Evolutionary conservation across 2,797 vertebrate species (phyloP).

Genomic region (Sebastolobus altivelis): DNA sequence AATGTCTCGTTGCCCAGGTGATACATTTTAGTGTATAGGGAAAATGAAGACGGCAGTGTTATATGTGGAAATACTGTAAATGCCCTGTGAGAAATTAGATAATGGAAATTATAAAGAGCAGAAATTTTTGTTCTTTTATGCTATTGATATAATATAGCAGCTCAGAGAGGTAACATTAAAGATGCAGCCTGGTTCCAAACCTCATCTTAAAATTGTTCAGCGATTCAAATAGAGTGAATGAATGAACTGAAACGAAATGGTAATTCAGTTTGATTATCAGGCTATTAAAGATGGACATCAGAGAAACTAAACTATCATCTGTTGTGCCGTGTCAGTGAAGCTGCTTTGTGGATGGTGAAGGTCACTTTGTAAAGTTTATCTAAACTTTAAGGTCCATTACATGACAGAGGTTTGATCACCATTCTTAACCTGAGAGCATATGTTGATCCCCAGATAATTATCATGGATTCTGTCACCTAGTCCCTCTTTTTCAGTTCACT

Average conservation of each 20-base stretch:
- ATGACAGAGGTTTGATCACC: constrained; percentile 21
- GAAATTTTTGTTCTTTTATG: neutral
- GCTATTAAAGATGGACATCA: constrained; percentile 16
- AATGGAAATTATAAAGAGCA: constrained; percentile 15
- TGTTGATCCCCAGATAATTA: constrained; percentile 37
- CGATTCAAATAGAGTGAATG: neutral
- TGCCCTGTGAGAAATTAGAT: constrained; percentile 12
- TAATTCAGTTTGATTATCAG: constrained; percentile 12
- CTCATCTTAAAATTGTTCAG: neutral
- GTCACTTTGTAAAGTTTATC: constrained; percentile 36
- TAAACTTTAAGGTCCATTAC: constrained; percentile 32
- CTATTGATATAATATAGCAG: constrained; percentile 1
- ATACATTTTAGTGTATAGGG: constrained; percentile 5
- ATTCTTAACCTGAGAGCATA: constrained; percentile 24
- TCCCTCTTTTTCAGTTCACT: constrained; percentile 18
- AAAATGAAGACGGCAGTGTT: neutral
- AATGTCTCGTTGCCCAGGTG: neutral
- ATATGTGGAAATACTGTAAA: constrained; percentile 6
- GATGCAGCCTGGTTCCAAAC: constrained; percentile 3
- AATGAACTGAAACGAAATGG: neutral
- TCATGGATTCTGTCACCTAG: constrained; percentile 32
- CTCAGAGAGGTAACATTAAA: constrained; percentile 13
- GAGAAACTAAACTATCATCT: constrained; percentile 1
- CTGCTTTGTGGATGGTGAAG: constrained; percentile 31
- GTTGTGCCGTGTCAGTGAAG: neutral